phyloP scores from a whole-genome alignment of 2,797 vertebrate genomes.

The Sebastes matsubarae region DNA sequence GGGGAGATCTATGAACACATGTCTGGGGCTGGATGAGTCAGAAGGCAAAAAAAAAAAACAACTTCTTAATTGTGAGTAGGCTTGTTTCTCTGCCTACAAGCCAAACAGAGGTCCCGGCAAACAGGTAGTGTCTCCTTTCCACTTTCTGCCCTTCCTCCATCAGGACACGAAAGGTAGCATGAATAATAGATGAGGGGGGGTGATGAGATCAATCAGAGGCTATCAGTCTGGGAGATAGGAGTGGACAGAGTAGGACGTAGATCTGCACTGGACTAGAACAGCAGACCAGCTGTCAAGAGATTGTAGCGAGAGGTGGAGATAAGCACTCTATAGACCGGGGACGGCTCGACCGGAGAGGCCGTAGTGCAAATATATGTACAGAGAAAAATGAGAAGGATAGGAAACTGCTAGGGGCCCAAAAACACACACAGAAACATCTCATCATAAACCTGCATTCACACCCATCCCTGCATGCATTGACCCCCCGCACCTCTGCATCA shows the following conservation, averaged over 20 bases:
- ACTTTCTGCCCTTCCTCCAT: slow-evolving; percentile 65
- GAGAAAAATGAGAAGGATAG: slow-evolving; percentile 12
- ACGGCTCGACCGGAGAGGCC: slow-evolving; percentile 2
- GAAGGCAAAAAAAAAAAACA: slow-evolving; percentile 88
- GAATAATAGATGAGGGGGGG: slow-evolving; percentile 76
- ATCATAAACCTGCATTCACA: slow-evolving; percentile 47
- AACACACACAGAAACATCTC: slow-evolving; percentile 38
- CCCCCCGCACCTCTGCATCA: slow-evolving; percentile 58
- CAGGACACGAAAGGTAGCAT: slow-evolving; percentile 68
- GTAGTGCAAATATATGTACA: slow-evolving; percentile 35
- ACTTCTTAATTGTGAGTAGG: slow-evolving; percentile 86
- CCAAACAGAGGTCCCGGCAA: slow-evolving; percentile 42
- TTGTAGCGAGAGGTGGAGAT: slow-evolving; percentile 54
- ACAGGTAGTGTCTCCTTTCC: slow-evolving; percentile 66
- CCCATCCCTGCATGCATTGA: slow-evolving; percentile 58
- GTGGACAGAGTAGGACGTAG: slow-evolving; percentile 69
- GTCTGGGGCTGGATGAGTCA: slow-evolving; percentile 83
- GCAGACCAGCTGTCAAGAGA: slow-evolving; percentile 61
- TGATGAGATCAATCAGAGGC: slow-evolving; percentile 79
- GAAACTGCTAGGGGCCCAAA: slow-evolving; percentile 18
- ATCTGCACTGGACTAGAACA: slow-evolving; percentile 59
- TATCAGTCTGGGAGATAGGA: slow-evolving; percentile 75
- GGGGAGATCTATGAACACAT: slow-evolving; percentile 86
- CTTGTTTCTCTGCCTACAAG: slow-evolving; percentile 21
- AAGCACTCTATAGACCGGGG: slow-evolving; percentile 43